phyloP scores from a whole-genome alignment of 30 jellyfish, hydroid and myxozoan species.

The Pseudorhiza aurosa region DNA sequence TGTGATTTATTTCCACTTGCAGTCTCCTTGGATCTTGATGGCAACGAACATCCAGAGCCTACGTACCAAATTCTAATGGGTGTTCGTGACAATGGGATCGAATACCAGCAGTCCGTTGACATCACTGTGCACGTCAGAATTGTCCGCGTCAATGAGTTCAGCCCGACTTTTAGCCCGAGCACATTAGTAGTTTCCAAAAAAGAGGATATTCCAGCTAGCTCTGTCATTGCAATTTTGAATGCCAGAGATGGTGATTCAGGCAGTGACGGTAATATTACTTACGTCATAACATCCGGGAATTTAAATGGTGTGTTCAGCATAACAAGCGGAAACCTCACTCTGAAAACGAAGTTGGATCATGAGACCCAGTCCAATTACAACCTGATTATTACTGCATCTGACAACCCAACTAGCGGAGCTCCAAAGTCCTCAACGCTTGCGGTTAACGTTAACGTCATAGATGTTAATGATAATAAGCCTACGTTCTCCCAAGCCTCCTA shows the following conservation, averaged over 20 bases:
- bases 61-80: constrained; percentile 34
- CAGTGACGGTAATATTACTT: constrained; percentile 70
- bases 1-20: too few species aligned
- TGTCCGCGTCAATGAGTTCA: constrained; percentile 72
- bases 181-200: constrained; percentile 21
- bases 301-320: constrained; percentile 35
- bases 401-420: constrained; percentile 28
- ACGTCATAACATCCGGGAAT: constrained; percentile 63
- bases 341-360: constrained; percentile 59
- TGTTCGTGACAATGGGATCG: constrained; percentile 76
- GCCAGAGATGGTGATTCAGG: constrained; percentile 86
- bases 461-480: constrained; percentile 86
- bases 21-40: constrained; percentile 79
- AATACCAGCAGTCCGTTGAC: constrained; percentile 52
- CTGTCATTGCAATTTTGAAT: constrained; percentile 15
- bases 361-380: constrained; percentile 63
- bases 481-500: constrained; percentile 44
- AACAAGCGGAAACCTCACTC: constrained; percentile 19
- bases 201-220: constrained; percentile 59
- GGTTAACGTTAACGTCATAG: constrained; percentile 35
- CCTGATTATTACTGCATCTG: constrained; percentile 64
- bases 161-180: constrained; percentile 58
- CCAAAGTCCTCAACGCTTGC: constrained; percentile 51
- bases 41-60: constrained; percentile 56
- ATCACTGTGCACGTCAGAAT: constrained; percentile 41